Base-by-base conservation (phyloP, 2,797 vertebrate species). In the Rousettus madagascariensis region DNA sequence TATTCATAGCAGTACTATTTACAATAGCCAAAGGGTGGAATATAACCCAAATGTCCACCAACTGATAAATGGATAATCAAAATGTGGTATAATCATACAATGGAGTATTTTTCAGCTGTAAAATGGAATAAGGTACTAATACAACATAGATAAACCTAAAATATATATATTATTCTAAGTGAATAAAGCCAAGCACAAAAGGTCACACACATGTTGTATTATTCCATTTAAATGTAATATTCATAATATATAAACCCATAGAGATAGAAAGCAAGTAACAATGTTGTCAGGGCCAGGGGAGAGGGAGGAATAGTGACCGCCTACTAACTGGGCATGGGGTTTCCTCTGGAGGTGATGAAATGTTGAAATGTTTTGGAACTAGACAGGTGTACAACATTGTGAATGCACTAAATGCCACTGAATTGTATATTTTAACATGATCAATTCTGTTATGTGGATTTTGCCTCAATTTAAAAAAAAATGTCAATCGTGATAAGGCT, bases 301-400 rank as follows among this genome's bases (percentile, higher is more conserved):
- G 33, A 59, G n/a, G 46, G 4, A 33, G 16, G 30, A 55, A 68
- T 30, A 49, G 6, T 63, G 77, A 66, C 19, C n/a, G 46, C 91
- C 38, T 86, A 12, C 51, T 80, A 92, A 87, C n/a, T 90, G 24
- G 22, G 6, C 69, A 49, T 6, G 10, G 12, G 11, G 6, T 83
- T 33, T 95, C 15, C 63, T 68, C 51, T 89, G 15, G 33, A 72
- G 46, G 30, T 59, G 22, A 90, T 51, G 28, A 83, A 87, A 84
- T 95, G 49, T 66, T 51, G 28, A 83, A 87, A 84, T 95, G 49
- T 66, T 92, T 95, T 82, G 19, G 46, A 75, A 92, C 30, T 72
- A 79, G 19, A 86, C 49, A 19, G 61, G 17, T 65, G 26, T 1
- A 57, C 12, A 91, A 66, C 28, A 55, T 5, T 78, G 16, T 66